Percentiles rank a stretch among this genome's conserved stretches.
Conservation (phyloP, 1,140 invertebrate species). For the Tetranychus urticae region DNA sequence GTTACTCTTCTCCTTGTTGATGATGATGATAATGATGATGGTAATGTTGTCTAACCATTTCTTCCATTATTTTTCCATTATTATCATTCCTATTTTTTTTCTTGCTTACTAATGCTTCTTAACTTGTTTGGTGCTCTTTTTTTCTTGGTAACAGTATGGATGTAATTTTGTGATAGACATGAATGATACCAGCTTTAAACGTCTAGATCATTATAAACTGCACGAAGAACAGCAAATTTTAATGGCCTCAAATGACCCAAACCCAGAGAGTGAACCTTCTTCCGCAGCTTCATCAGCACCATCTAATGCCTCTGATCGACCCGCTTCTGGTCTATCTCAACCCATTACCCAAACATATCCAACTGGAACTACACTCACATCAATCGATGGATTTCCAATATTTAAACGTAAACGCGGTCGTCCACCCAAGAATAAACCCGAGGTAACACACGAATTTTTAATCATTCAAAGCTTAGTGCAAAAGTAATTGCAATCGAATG, state of each 20-base stretch:
- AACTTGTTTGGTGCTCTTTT: constrained; percentile 19
- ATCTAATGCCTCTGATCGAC: background rate
- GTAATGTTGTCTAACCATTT: too few relatives aligned
- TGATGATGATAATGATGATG: background rate
- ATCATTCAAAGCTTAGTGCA: too few relatives aligned
- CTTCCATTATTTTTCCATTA: background rate
- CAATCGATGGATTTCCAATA: constrained; percentile 31
- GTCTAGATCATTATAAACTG: constrained; percentile 69
- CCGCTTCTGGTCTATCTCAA: background rate
- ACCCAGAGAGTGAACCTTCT: constrained; percentile 3
- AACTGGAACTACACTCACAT: constrained; percentile 23
- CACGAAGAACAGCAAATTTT: constrained; percentile 41
- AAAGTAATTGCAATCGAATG: too few relatives aligned
- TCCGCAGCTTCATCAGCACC: background rate
- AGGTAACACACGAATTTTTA: background rate
- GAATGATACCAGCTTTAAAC: constrained; percentile 53
- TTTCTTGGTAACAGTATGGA: constrained; percentile 30
- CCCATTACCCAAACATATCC: constrained; percentile 27
- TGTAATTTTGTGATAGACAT: constrained; percentile 59
- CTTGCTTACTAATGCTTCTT: background rate
- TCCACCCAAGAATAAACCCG: constrained; percentile 58
- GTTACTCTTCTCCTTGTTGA: background rate
- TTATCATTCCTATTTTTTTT: background rate
- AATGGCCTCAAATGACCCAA: constrained; percentile 25
- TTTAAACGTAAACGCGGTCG: constrained; percentile 68